phyloP scores from a whole-genome alignment of 2,113 vertebrate genomes.

The Heliornis fulica region DNA sequence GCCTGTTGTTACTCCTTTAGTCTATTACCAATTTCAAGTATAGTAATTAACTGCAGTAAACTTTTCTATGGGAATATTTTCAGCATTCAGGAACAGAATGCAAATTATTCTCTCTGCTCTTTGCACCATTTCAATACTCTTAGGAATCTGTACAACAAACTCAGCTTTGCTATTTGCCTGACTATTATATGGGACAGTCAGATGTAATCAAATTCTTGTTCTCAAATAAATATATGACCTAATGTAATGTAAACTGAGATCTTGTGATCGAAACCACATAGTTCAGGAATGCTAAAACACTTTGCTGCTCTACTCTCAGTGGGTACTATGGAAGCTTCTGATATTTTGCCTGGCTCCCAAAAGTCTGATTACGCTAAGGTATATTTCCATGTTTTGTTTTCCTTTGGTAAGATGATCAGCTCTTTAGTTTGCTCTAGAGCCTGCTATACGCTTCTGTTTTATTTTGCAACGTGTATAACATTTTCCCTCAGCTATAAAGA shows the following conservation, averaged over 20 bases:
- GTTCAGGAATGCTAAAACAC: conserved; percentile 28
- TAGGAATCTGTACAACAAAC: background rate
- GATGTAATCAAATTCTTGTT: conserved; percentile 12
- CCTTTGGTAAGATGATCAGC: background rate
- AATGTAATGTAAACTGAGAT: conserved; percentile 27
- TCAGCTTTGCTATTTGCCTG: background rate
- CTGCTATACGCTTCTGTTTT: background rate
- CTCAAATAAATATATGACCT: conserved; percentile 40
- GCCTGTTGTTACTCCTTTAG: background rate
- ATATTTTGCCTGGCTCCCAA: background rate
- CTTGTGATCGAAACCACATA: background rate
- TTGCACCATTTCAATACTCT: background rate
- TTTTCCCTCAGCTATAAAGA: background rate
- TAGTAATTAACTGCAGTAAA: background rate
- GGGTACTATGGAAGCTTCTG: background rate
- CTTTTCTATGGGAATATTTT: conserved; percentile 34
- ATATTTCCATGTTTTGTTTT: background rate
- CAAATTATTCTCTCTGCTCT: conserved; percentile 16
- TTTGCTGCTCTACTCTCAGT: background rate
- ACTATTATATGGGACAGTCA: background rate
- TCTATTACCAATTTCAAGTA: background rate
- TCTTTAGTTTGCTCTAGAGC: background rate
- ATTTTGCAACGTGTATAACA: background rate
- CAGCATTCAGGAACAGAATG: background rate
- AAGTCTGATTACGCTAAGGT: background rate